Base-by-base conservation (phyloP, 2,888 invertebrate genomes). In the Lasioglossum vierecki region DNA sequence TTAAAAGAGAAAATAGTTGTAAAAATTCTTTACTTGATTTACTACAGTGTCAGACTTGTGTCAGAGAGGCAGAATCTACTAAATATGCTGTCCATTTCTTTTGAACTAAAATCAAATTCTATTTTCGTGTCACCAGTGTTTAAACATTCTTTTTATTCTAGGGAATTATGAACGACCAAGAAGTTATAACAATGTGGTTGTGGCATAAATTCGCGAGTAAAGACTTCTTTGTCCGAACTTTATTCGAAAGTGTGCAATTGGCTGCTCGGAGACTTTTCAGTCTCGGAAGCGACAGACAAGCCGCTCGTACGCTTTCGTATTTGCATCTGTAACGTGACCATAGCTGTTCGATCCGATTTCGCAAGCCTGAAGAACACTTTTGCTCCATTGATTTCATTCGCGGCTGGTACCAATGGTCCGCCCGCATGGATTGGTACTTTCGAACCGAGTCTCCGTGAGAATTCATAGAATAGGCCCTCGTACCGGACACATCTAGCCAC, bases 401-500 rank as follows among this genome's bases (percentile, higher is more conserved):
- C 89, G 78, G 82, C 88, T 84, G 76, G 81, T 53, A 66, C 66
- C 86, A 30, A 11, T 72, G 78, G 82, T 73, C 80, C 84, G 78
- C 66, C 35, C 44, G 75, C 63, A 63, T 53, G 53, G 83, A 81
- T 81, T 80, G 88, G 60, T 87, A 91, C 90, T 90, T 90, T 90
- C 90, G 82, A 90, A 91, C 91, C 84, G 82, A 76, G 78, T 79
- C 79, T 76, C 81, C 91, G 88, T 88, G 90, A 91, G 90, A 90
- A 88, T 89, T 90, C 86, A 84, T 71, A 82, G 86, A 88, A 84
- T 86, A 83, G 30, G 30, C 63, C 82, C 73, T 82, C 72, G 46
- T 57, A 46, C 88, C 84, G 84, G 90, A 87, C 88, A 88, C 82
- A 81, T 68, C 35, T 77, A 74, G 63, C 76, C 80, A 68, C 76